Percentiles rank a stretch among this genome's conserved stretches.
phyloP scores from a whole-genome alignment of 2,113 vertebrate genomes.

The Aegotheles bennettii region DNA sequence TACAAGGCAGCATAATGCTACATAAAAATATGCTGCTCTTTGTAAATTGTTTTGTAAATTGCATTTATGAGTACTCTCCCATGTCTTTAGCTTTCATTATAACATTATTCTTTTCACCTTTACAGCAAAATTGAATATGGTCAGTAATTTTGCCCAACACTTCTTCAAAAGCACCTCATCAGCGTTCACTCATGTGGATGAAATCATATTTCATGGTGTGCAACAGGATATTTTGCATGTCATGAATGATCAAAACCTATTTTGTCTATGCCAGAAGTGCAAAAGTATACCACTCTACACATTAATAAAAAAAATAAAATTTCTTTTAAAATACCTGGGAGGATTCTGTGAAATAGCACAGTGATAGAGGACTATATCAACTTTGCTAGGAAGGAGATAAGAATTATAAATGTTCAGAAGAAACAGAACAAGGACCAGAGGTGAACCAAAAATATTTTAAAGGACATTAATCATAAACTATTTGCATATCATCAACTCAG shows the following conservation, averaged over 20 bases:
- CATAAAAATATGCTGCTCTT: not conserved
- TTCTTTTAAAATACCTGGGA: not conserved
- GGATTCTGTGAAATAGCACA: not conserved
- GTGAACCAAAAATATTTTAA: not conserved
- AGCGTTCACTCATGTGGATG: conserved; percentile 19
- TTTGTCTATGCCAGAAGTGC: not conserved
- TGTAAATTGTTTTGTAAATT: not conserved
- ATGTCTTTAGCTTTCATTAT: conserved; percentile 21
- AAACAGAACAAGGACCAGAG: not conserved
- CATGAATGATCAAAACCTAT: not conserved
- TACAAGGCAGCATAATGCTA: not conserved
- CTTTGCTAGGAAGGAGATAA: not conserved
- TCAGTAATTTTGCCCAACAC: not conserved
- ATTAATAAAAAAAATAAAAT: not conserved
- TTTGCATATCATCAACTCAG: not conserved
- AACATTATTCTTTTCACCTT: conserved; percentile 15
- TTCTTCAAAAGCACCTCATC: conserved; percentile 28
- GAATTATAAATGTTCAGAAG: not conserved
- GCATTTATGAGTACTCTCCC: not conserved
- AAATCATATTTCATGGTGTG: conserved; percentile 23
- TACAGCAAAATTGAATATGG: not conserved
- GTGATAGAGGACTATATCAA: not conserved
- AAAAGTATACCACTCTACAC: not conserved
- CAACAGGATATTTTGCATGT: not conserved
- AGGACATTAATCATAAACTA: not conserved